These are phyloP conservation scores for Lasioglossum marginatum DNA, from an alignment of 2,888 invertebrate genomes.

Conservation along the genomic window DNA sequence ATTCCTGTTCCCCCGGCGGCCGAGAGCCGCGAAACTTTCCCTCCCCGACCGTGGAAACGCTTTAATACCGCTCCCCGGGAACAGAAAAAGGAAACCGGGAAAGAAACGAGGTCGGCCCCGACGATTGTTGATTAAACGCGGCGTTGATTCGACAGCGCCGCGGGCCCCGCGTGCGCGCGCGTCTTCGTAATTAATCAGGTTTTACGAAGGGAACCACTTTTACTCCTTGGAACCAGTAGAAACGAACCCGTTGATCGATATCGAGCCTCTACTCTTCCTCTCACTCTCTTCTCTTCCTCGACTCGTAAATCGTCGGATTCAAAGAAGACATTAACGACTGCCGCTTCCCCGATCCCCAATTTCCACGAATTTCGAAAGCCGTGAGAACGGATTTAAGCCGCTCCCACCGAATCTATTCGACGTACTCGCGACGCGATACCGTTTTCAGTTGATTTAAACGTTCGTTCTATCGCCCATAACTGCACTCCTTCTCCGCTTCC, in stretches of 20 bases:
- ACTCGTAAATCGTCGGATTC: constrained; percentile 1
- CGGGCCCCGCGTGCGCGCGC: neutral
- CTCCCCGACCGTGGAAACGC: neutral
- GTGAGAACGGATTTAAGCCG: neutral
- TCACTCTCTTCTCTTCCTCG: neutral
- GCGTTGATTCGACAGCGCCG: constrained; percentile 6
- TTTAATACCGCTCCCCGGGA: neutral
- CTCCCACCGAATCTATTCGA: neutral
- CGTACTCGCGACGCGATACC: neutral
- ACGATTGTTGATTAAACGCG: constrained; percentile 1
- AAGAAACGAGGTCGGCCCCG: neutral
- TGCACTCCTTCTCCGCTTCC: neutral
- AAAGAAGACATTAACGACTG: neutral
- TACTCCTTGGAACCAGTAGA: neutral
- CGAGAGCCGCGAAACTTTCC: neutral
- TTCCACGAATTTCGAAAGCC: constrained; percentile 12
- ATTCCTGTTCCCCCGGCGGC: constrained; percentile 5
- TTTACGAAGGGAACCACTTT: neutral
- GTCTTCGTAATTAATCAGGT: neutral
- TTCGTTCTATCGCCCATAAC: neutral
- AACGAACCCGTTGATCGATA: neutral
- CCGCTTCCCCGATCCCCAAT: neutral
- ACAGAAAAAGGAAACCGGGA: neutral
- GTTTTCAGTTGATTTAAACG: neutral
- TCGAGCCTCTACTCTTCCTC: neutral